Conservation (phyloP, 2,797 vertebrate species). For the Eulemur rubriventer region DNA sequence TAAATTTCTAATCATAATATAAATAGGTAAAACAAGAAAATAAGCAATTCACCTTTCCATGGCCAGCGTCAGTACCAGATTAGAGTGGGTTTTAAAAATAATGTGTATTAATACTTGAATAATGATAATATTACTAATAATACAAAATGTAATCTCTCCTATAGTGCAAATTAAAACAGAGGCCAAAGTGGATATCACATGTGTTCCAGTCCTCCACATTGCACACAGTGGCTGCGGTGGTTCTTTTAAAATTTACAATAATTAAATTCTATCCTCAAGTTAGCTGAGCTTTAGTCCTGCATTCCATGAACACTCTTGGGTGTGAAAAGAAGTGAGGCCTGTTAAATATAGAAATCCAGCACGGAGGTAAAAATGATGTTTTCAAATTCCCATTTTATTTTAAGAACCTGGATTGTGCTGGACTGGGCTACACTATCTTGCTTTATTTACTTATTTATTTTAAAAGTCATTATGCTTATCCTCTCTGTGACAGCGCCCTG, state of each 20-base stretch:
- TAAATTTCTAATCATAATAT: not conserved
- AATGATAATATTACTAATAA: not conserved
- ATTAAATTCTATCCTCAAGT: constrained; percentile 8
- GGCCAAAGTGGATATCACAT: not conserved
- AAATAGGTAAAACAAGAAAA: constrained; percentile 32
- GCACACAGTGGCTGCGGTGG: not conserved
- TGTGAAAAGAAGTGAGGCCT: constrained; percentile 43
- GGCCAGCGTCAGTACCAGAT: constrained; percentile 7
- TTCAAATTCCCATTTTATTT: constrained; percentile 41
- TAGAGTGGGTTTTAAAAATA: not conserved
- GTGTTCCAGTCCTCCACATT: not conserved
- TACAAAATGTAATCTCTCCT: not conserved
- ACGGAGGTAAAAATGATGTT: constrained; percentile 21
- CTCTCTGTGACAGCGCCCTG: not conserved
- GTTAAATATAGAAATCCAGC: constrained; percentile 5
- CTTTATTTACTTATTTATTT: not conserved
- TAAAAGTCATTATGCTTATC: not conserved
- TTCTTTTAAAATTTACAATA: constrained; percentile 30
- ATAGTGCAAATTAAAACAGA: not conserved
- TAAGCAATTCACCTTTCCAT: constrained; percentile 4
- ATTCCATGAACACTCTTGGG: constrained; percentile 21
- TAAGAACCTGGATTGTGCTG: not conserved
- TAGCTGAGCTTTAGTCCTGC: not conserved
- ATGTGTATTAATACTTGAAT: not conserved
- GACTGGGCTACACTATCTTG: not conserved